Percentiles rank a stretch among this genome's conserved stretches.
Conservation (phyloP, 2,888 invertebrate genomes). For the Loripinus fragilis region DNA sequence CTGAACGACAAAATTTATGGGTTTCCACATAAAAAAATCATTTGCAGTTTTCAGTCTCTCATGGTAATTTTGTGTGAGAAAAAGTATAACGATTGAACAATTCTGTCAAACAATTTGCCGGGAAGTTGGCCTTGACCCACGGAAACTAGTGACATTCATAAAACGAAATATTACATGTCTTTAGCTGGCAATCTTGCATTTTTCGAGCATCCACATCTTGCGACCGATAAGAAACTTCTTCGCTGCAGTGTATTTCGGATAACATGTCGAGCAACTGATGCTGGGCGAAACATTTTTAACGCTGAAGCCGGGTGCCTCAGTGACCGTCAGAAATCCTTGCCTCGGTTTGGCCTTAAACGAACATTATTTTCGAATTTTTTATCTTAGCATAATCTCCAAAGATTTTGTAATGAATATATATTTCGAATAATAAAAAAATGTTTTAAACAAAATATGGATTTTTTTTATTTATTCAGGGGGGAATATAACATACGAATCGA, state of each 20-base stretch:
- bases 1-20: too few relatives aligned
- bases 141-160: slow-evolving; percentile 39
- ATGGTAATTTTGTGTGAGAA: too few relatives aligned
- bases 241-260: slow-evolving; percentile 55
- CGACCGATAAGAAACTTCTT: slow-evolving; percentile 41
- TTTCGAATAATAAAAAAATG: too few relatives aligned
- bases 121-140: slow-evolving; percentile 14
- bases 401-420: too few relatives aligned
- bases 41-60: too few relatives aligned
- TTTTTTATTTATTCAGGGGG: too few relatives aligned
- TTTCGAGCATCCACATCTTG: slow-evolving; percentile 53
- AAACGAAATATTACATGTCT: background rate
- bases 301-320: slow-evolving; percentile 39
- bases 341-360: slow-evolving; percentile 14
- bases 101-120: too few relatives aligned
- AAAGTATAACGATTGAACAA: too few relatives aligned
- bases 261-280: slow-evolving; percentile 50
- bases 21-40: too few relatives aligned
- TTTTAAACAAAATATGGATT: too few relatives aligned
- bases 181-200: slow-evolving; percentile 9
- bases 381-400: too few relatives aligned
- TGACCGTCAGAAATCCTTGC: slow-evolving; percentile 61
- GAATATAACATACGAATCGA: background rate
- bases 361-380: background rate
- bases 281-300: slow-evolving; percentile 63